Evolutionary conservation across 2,797 vertebrate species (phyloP), one percentile per base, ranked within the genome.

Genomic region (Coracias cyanogaster): DNA sequence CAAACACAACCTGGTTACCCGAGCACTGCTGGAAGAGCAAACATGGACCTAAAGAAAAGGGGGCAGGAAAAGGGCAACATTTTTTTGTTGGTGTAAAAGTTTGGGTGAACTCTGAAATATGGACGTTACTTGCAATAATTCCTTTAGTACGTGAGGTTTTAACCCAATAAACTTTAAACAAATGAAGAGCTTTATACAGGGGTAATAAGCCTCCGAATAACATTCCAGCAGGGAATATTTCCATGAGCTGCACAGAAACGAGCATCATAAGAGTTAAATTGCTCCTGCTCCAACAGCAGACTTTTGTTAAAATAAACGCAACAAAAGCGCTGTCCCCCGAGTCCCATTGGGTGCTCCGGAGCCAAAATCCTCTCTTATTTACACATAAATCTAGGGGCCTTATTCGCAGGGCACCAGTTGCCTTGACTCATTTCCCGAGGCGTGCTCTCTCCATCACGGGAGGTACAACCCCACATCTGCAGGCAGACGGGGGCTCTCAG

Each of bases 261-360:
- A 93, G 52, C 31, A 89, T 51, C 95, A 31, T 77, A 94, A 90
- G 86, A 96, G 86, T 95, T 95, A 96, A 97, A 93, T 69, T 65
- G 77, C 45, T 90, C 48, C 72, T 93, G 52, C 70, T 91, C 70
- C 85, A 90, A 81, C 33, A 81, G 92, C 35, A 89, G 76, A 91
- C 82, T 88, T 91, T 91, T 89, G 95, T 86, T 91, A 76, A 91
- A 96, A 92, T 55, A 94, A 94, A 79, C 41, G 85, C 79, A 94
- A 70, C 43, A 80, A 96, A 96, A 95, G 67, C 66, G 62, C 12
- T 12, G 2, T 93, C 96, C 90, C 90, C 24, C 3, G 91, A 80
- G 96, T 67, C 89, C 41, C 37, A 72, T 95, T 94, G 84, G 4
- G 1, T 70, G 48, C 20, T 79, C 65, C 22, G 49, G 54, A 94